Evolutionary conservation across 1,140 invertebrate species (phyloP).

Genomic region (Drosophila kepulauana): DNA sequence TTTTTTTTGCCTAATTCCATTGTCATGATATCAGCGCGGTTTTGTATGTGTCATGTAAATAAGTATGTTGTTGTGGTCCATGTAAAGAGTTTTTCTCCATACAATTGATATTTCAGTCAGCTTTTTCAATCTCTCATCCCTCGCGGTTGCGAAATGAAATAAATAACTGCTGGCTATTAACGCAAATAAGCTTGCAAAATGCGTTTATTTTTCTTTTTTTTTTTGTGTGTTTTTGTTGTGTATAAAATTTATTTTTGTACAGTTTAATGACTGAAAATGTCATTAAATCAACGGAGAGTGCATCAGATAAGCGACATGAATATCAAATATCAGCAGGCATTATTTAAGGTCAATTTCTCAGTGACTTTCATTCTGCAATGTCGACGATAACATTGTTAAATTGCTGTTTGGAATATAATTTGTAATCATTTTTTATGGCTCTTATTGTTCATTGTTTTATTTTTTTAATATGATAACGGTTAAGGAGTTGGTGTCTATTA

Average conservation of each 20-base stretch:
- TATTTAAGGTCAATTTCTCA: slow-evolving; percentile 52
- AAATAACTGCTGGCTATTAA: slow-evolving; percentile 42
- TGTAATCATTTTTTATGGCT: slow-evolving; percentile 21
- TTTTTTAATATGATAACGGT: too few species aligned
- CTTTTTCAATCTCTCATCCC: neutral
- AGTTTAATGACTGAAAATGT: slow-evolving; percentile 57
- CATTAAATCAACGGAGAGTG: slow-evolving; percentile 44
- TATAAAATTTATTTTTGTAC: slow-evolving; percentile 53
- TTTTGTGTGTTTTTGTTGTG: slow-evolving; percentile 21
- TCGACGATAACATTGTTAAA: slow-evolving; percentile 57
- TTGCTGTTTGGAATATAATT: slow-evolving; percentile 63
- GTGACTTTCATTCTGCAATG: slow-evolving; percentile 29
- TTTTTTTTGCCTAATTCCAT: slow-evolving; percentile 46
- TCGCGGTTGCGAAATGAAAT: neutral
- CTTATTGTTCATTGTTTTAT: neutral
- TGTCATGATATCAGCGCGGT: slow-evolving; percentile 40
- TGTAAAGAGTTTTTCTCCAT: slow-evolving; percentile 39
- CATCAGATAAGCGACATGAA: slow-evolving; percentile 37
- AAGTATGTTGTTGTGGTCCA: slow-evolving; percentile 38
- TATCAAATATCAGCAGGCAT: slow-evolving; percentile 53
- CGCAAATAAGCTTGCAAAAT: slow-evolving; percentile 37
- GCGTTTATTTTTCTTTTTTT: neutral
- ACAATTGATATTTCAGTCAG: slow-evolving; percentile 25
- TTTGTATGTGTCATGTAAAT: slow-evolving; percentile 52
- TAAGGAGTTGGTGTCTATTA: too few species aligned